These are phyloP conservation scores for Plusia festucae DNA, from an alignment of 2,888 invertebrate species.

Conservation along the genomic window DNA sequence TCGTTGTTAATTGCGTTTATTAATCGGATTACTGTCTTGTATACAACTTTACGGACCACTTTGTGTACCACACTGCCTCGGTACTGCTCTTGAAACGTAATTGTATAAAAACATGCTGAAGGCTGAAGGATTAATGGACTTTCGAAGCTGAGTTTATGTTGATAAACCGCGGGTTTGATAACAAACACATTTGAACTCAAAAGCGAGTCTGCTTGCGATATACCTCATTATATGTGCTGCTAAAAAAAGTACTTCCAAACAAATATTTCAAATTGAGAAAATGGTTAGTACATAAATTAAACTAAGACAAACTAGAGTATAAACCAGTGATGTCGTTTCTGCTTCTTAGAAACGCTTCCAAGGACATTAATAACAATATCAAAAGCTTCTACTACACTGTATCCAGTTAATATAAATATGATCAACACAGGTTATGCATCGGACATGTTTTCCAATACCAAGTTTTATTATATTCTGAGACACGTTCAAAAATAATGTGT, in stretches of 20 bases:
- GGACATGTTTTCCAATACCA: neutral
- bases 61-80: constrained; percentile 20
- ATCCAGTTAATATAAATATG: neutral
- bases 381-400: neutral
- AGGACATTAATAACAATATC: neutral
- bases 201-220: too few relatives aligned
- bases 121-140: constrained; percentile 36
- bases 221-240: too few relatives aligned
- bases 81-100: constrained; percentile 40
- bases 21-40: constrained; percentile 54
- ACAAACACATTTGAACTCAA: too few relatives aligned
- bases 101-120: constrained; percentile 34
- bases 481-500: constrained; percentile 5
- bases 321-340: neutral
- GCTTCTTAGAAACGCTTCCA: neutral
- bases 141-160: too few relatives aligned
- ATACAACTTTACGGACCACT: constrained; percentile 47
- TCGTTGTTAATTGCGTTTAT: constrained; percentile 46
- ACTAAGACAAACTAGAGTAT: too few relatives aligned
- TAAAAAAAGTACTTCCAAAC: too few relatives aligned
- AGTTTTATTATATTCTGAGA: neutral
- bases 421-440: neutral
- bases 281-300: too few relatives aligned
- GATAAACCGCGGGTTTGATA: too few relatives aligned
- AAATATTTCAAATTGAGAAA: too few relatives aligned